Conservation (phyloP, 2,888 invertebrate genomes). For the Tachina fera region DNA sequence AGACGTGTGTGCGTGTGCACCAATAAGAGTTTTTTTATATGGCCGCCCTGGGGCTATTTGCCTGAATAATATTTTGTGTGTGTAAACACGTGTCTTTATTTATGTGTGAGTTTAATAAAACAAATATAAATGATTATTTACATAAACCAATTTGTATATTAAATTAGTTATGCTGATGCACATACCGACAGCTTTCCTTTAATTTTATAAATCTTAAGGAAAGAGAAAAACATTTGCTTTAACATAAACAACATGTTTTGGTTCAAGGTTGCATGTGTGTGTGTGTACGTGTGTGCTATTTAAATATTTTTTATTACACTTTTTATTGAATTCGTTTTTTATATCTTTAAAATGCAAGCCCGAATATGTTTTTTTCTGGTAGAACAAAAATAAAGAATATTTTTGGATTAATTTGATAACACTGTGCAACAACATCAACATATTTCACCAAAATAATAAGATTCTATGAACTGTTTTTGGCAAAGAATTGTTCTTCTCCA, state of each 20-base stretch:
- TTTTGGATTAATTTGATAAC: no score
- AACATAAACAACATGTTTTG: background rate
- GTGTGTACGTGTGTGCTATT: background rate
- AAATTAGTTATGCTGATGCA: background rate
- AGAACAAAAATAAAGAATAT: no score
- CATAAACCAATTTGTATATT: slow-evolving; percentile 18
- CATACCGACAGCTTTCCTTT: background rate
- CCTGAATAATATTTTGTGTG: background rate
- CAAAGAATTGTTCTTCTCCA: no score
- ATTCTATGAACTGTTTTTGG: no score
- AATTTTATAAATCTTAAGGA: slow-evolving; percentile 11
- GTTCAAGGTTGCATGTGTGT: slow-evolving; percentile 24
- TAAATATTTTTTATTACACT: background rate
- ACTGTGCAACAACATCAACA: no score
- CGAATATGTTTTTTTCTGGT: background rate
- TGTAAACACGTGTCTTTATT: slow-evolving; percentile 15
- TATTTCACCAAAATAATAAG: no score
- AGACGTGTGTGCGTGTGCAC: no score
- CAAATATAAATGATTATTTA: slow-evolving; percentile 1
- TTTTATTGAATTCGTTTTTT: background rate
- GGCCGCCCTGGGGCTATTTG: background rate
- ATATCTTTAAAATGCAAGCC: background rate
- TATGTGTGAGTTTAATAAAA: background rate
- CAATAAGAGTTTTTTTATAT: background rate
- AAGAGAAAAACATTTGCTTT: slow-evolving; percentile 24